These are phyloP conservation scores for Magallana nippona DNA, from an alignment of 2,888 invertebrate species.

Conservation along the genomic window DNA sequence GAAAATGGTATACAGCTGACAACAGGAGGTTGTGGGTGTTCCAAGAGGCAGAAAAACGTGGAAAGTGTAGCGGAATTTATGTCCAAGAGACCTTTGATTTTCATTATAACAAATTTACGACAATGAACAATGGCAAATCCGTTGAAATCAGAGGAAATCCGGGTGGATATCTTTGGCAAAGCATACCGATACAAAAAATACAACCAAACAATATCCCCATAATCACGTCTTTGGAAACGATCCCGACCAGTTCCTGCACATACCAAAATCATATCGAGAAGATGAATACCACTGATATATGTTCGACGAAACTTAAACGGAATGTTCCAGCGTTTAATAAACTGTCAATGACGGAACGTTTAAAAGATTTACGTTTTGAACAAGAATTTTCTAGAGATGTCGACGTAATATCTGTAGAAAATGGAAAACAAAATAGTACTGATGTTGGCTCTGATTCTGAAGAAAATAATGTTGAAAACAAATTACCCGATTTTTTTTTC, in stretches of 20 bases:
- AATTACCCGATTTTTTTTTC: too few relatives aligned
- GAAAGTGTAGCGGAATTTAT: neutral
- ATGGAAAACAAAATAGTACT: too few relatives aligned
- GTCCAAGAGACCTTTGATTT: neutral
- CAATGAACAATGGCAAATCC: constrained; percentile 22
- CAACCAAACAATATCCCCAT: neutral
- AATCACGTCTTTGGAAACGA: neutral
- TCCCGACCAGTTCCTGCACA: neutral
- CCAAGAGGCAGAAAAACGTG: constrained; percentile 42
- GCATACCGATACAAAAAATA: neutral
- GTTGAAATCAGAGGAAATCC: constrained; percentile 35
- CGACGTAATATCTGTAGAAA: too few relatives aligned
- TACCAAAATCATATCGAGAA: neutral
- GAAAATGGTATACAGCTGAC: constrained; percentile 39
- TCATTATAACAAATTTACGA: constrained; percentile 28
- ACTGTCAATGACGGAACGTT: too few relatives aligned
- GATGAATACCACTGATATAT: too few relatives aligned
- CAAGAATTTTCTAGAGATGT: too few relatives aligned
- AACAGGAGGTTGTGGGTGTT: constrained; percentile 48
- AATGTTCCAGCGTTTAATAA: too few relatives aligned
- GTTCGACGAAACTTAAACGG: too few relatives aligned
- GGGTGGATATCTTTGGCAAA: constrained; percentile 34
- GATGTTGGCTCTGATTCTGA: too few relatives aligned
- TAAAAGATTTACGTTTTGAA: too few relatives aligned
- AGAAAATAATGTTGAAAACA: too few relatives aligned